Evolutionary conservation across 2,113 vertebrate genomes (phyloP).

Genomic region (Pelodiscus sinensis): DNA sequence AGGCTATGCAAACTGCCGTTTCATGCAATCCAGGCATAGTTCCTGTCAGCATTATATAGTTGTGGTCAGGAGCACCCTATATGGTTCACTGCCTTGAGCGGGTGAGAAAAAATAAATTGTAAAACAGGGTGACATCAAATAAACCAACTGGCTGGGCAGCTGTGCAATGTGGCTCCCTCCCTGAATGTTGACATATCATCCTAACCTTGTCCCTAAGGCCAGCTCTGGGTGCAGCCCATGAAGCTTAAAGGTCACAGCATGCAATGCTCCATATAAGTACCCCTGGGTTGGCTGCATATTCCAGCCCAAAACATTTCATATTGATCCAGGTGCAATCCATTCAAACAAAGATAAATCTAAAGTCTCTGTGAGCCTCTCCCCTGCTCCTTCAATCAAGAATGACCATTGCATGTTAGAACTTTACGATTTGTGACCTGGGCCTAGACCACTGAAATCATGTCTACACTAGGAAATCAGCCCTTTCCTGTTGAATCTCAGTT

Average conservation of each 20-base stretch:
- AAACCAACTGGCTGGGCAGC: neutral
- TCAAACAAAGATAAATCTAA: neutral
- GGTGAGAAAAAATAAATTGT: neutral
- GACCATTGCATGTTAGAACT: neutral
- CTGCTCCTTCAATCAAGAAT: neutral
- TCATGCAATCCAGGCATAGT: neutral
- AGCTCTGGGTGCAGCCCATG: too few species aligned
- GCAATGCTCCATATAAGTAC: neutral
- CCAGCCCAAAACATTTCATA: neutral
- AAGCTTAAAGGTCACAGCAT: neutral
- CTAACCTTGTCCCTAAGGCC: neutral
- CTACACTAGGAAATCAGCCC: neutral
- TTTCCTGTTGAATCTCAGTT: neutral
- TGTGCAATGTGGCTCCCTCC: neutral
- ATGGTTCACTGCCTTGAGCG: neutral
- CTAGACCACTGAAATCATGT: neutral
- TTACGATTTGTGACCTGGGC: neutral
- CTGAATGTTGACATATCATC: neutral
- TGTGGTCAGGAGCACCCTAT: neutral
- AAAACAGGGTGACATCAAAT: neutral
- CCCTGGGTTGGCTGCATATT: neutral
- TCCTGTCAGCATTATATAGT: neutral
- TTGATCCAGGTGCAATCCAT: neutral
- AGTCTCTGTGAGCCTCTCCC: neutral
- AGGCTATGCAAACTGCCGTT: neutral